Conservation (phyloP, 2,888 invertebrate genomes). For the Rhogogaster chlorosoma region DNA sequence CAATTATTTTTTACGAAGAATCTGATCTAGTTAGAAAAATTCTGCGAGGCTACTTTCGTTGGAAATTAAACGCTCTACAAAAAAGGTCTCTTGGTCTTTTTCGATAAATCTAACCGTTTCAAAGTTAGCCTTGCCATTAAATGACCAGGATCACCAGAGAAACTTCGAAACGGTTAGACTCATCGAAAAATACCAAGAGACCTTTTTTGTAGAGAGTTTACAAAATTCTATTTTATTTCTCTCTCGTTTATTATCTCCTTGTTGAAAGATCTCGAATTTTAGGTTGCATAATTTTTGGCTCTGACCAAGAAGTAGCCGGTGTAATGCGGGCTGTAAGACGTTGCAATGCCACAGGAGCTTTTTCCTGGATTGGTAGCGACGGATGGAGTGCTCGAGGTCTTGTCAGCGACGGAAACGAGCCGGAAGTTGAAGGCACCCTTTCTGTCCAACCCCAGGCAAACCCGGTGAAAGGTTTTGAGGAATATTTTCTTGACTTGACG, state of each 20-base stretch:
- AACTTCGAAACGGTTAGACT: no score
- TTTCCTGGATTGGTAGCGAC: constrained; percentile 98
- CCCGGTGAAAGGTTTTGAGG: constrained; percentile 91
- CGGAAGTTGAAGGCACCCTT: constrained; percentile 95
- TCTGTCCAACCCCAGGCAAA: constrained; percentile 97
- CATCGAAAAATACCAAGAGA: no score
- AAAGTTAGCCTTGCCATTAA: no score
- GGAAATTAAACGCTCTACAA: no score
- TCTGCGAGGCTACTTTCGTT: no score
- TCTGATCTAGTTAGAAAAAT: no score
- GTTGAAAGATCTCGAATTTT: constrained; percentile 60
- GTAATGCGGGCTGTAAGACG: constrained; percentile 96
- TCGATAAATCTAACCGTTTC: no score
- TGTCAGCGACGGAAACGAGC: constrained; percentile 91
- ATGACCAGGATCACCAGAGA: no score
- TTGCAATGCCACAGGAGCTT: constrained; percentile 91
- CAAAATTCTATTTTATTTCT: background rate
- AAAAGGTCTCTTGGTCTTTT: no score
- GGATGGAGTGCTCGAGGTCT: constrained; percentile 96
- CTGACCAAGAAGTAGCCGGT: constrained; percentile 97
- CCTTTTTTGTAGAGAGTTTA: no score
- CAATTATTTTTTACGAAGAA: no score
- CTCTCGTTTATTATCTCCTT: background rate
- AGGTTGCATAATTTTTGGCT: constrained; percentile 97
- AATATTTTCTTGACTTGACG: constrained; percentile 91